phyloP scores from a whole-genome alignment of 2,888 invertebrate species.

The Rhagonycha fulva region DNA sequence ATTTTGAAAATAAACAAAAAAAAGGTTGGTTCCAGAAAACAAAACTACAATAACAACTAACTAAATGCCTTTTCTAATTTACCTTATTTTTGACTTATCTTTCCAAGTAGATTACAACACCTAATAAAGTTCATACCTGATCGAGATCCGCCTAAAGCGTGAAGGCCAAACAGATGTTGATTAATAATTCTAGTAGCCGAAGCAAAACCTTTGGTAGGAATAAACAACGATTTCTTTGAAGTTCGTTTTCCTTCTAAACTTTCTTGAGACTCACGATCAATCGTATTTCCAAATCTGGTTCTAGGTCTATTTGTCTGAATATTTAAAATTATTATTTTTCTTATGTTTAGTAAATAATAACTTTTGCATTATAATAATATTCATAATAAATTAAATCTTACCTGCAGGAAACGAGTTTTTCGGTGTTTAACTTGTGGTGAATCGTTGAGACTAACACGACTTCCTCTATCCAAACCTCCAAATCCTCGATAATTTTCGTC shows the following conservation, averaged over 20 bases:
- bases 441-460: constrained; percentile 66
- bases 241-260: constrained; percentile 56
- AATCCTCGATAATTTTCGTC: constrained; percentile 60
- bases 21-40: too few relatives aligned
- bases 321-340: neutral
- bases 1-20: too few relatives aligned
- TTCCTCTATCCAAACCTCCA: constrained; percentile 56
- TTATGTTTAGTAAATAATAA: neutral
- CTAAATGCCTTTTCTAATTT: too few relatives aligned
- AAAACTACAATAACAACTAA: too few relatives aligned
- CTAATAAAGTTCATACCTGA: constrained; percentile 45
- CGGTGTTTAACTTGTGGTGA: constrained; percentile 77
- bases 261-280: constrained; percentile 59
- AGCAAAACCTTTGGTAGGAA: constrained; percentile 68
- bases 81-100: too few relatives aligned
- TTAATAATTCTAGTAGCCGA: constrained; percentile 74
- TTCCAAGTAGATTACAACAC: neutral
- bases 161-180: constrained; percentile 72
- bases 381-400: constrained; percentile 48
- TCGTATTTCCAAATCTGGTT: constrained; percentile 57
- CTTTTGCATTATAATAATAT: neutral
- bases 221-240: constrained; percentile 60
- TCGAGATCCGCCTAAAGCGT: constrained; percentile 58
- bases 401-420: constrained; percentile 86
- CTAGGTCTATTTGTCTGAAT: constrained; percentile 49